Percentiles rank a stretch among this genome's conserved stretches.
phyloP scores from a whole-genome alignment of 2,888 invertebrate genomes.

The Eudasyphora cyanicolor region DNA sequence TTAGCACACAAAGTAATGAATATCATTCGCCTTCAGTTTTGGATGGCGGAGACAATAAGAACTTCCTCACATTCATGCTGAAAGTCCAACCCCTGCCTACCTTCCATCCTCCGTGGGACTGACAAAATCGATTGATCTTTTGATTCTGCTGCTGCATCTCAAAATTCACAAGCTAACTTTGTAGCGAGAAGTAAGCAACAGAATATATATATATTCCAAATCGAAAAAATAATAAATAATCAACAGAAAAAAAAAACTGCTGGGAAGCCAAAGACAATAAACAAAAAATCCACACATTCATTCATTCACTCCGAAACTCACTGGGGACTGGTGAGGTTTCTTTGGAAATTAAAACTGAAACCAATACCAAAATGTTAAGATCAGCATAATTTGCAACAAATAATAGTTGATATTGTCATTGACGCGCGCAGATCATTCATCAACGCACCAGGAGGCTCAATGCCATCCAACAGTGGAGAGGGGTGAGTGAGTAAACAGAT shows the following conservation, averaged over 20 bases:
- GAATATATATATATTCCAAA: neutral
- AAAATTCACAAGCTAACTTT: conserved; percentile 32
- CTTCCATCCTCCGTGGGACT: conserved; percentile 17
- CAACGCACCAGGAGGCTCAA: neutral
- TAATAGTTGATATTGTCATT: conserved; percentile 18
- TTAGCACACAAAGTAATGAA: too few species aligned
- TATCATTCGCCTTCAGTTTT: neutral
- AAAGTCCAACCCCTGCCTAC: neutral
- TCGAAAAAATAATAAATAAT: conserved; percentile 1
- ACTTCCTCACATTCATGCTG: neutral
- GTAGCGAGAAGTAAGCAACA: conserved; percentile 22
- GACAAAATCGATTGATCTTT: conserved; percentile 19
- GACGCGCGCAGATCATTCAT: conserved; percentile 9
- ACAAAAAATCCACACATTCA: conserved; percentile 18
- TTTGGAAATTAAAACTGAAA: conserved; percentile 12
- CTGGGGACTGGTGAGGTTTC: neutral
- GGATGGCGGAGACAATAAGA: neutral
- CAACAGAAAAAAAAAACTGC: neutral
- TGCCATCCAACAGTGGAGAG: neutral
- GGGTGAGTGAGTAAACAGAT: neutral
- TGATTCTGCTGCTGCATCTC: neutral
- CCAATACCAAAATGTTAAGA: neutral
- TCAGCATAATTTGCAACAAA: conserved; percentile 19
- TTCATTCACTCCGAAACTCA: neutral
- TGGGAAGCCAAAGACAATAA: conserved; percentile 27